A percentile compares a stretch with the other conserved stretches of the same genome.
Evolutionary conservation across 1,140 invertebrate genomes (phyloP).

Genomic region (Reticulitermes speratus): DNA sequence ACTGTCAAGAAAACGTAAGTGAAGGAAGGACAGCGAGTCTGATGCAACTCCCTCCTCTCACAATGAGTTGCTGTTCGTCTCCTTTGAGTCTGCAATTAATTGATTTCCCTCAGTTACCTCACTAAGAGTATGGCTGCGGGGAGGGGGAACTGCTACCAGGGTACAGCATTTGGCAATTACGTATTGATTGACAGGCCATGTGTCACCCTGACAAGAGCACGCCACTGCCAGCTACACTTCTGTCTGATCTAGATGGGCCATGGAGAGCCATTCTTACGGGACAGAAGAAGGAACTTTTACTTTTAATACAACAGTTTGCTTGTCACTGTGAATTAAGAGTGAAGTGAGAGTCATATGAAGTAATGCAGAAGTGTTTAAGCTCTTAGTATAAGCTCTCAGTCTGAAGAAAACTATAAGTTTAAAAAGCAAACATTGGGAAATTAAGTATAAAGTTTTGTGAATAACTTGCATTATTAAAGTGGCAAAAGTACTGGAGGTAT

Average conservation of each 20-base stretch:
- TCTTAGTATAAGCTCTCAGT: too few species aligned
- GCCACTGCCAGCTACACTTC: not conserved
- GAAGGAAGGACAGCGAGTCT: not conserved
- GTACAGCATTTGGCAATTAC: constrained; percentile 18
- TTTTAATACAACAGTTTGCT: too few species aligned
- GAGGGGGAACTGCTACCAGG: not conserved
- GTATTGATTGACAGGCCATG: constrained; percentile 7
- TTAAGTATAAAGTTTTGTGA: too few species aligned
- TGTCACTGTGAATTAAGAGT: too few species aligned
- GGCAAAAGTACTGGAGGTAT: too few species aligned
- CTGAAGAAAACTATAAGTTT: too few species aligned
- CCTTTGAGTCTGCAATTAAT: constrained; percentile 4
- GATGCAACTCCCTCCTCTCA: not conserved
- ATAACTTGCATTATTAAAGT: too few species aligned
- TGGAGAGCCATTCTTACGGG: not conserved
- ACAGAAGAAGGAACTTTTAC: not conserved
- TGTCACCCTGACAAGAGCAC: constrained; percentile 5
- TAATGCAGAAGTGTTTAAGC: too few species aligned
- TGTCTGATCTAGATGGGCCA: not conserved
- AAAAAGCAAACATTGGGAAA: too few species aligned
- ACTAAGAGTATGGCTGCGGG: not conserved
- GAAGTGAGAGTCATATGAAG: too few species aligned
- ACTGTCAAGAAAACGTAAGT: not conserved
- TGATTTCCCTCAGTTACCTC: not conserved
- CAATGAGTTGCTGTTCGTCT: not conserved